phyloP scores from a whole-genome alignment of 2,797 vertebrate genomes.

The Scolopax rusticola region DNA sequence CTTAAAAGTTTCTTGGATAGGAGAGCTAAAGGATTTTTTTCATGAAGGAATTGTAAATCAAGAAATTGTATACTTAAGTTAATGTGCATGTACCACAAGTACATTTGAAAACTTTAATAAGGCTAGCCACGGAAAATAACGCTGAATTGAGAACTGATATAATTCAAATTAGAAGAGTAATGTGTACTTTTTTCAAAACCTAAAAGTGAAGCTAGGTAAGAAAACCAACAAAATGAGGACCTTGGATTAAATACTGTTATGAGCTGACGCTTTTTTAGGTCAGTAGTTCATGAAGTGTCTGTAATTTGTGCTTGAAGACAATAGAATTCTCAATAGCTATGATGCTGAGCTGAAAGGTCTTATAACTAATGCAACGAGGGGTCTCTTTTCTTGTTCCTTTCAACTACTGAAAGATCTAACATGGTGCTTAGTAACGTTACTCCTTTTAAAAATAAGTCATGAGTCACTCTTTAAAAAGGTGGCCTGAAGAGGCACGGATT shows the following conservation, averaged over 20 bases:
- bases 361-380: not conserved
- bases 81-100: not conserved
- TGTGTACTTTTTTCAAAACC: not conserved
- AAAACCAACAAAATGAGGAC: not conserved
- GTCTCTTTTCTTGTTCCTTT: not conserved
- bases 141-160: not conserved
- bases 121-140: not conserved
- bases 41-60: not conserved
- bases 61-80: not conserved
- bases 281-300: not conserved
- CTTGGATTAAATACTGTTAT: not conserved
- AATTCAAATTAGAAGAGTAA: not conserved
- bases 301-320: not conserved
- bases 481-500: not conserved
- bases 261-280: not conserved
- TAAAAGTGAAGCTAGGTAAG: not conserved
- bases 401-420: not conserved
- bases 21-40: not conserved
- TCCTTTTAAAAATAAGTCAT: not conserved
- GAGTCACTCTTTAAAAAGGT: not conserved
- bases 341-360: not conserved
- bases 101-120: not conserved
- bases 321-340: not conserved
- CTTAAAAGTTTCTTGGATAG: not conserved
- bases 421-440: not conserved